phyloP scores from a whole-genome alignment of 2,797 vertebrate species.

The Rhincodon typus region DNA sequence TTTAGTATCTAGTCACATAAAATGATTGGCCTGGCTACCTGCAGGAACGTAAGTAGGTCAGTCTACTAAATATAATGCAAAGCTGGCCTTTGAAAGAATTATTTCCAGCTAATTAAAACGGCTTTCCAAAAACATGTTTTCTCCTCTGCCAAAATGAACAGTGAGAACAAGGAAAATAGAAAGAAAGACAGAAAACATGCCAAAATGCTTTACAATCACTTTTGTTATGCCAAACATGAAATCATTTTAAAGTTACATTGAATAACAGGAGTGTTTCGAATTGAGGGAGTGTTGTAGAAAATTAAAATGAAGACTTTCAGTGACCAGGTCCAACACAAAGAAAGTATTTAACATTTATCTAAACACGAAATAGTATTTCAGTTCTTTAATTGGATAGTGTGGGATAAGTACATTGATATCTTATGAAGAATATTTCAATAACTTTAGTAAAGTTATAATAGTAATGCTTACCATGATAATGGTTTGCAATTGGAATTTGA shows the following conservation, averaged over 20 bases:
- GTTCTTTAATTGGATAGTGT: background rate
- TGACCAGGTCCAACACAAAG: too few relatives aligned
- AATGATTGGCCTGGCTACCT: background rate
- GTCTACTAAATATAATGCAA: background rate
- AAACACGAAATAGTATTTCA: background rate
- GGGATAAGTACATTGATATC: background rate
- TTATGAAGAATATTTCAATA: background rate
- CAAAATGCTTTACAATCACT: background rate
- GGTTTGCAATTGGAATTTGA: background rate
- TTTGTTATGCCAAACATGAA: background rate
- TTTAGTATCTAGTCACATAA: background rate
- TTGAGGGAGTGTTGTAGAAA: background rate
- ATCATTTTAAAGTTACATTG: background rate
- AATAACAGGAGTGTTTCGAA: background rate
- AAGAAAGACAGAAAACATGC: background rate
- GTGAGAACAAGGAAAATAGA: background rate
- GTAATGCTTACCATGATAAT: background rate
- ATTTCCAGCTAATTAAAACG: background rate
- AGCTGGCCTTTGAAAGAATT: background rate
- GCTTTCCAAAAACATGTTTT: background rate
- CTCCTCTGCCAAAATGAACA: background rate
- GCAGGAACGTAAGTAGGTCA: background rate
- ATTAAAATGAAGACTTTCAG: too few relatives aligned
- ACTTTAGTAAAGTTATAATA: background rate
- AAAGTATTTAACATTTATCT: background rate